Evolutionary conservation across 1,140 invertebrate species (phyloP).

Genomic region (Fopius arisanus): DNA sequence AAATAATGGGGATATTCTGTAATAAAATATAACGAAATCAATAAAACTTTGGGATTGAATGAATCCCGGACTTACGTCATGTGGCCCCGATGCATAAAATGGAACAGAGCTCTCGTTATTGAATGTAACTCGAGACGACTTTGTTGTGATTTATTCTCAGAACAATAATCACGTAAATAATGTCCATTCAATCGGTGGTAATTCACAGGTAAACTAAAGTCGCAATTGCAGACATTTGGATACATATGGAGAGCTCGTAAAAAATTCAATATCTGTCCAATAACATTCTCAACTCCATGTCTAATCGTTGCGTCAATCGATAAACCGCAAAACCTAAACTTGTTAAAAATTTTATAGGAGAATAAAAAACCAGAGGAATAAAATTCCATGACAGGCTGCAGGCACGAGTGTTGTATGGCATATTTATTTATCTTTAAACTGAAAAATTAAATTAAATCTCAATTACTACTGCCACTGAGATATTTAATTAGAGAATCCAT

Average conservation of each 20-base stretch:
- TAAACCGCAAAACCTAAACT: not conserved
- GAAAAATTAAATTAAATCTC: not conserved
- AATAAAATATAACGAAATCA: no score
- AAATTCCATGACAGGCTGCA: not conserved
- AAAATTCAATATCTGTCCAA: not conserved
- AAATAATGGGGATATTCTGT: no score
- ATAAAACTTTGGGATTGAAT: no score
- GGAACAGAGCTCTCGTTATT: conserved; percentile 66
- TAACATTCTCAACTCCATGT: not conserved
- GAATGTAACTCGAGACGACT: conserved; percentile 37
- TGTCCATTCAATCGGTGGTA: not conserved
- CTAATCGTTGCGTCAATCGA: not conserved
- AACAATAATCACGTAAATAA: not conserved
- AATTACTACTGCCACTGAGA: no score
- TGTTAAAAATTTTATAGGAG: not conserved
- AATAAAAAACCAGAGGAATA: not conserved
- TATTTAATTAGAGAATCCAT: no score
- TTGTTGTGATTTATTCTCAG: not conserved
- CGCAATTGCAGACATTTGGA: not conserved
- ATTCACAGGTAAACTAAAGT: not conserved
- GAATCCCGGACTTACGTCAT: conserved; percentile 69
- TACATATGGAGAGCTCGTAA: not conserved
- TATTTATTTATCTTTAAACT: not conserved
- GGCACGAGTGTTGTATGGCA: not conserved
- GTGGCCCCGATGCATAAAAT: conserved; percentile 71